Percentiles rank a stretch among this genome's conserved stretches.
Conservation (phyloP, 2,797 vertebrate genomes). For the Dromococcyx pavoninus region DNA sequence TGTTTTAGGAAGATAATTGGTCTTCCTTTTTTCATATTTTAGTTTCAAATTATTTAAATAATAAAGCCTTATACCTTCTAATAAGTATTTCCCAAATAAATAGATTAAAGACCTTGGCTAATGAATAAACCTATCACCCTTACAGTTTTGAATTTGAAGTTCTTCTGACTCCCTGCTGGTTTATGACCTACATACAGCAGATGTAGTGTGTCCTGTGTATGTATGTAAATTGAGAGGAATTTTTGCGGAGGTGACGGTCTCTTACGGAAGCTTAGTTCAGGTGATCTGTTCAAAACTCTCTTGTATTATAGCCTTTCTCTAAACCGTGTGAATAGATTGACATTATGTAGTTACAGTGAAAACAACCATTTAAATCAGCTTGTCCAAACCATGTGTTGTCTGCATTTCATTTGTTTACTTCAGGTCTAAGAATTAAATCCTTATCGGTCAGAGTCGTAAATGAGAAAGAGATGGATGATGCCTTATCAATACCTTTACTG, state of each 20-base stretch:
- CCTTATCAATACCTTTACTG: not conserved
- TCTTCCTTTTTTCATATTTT: not conserved
- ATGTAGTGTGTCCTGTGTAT: not conserved
- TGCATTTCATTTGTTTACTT: not conserved
- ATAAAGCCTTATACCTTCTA: not conserved
- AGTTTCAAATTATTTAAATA: not conserved
- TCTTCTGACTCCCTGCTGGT: not conserved
- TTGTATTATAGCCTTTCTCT: not conserved
- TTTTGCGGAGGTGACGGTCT: not conserved
- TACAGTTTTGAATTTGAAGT: not conserved
- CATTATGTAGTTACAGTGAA: not conserved
- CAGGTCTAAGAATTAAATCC: not conserved
- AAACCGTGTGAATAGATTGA: not conserved
- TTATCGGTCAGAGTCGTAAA: not conserved
- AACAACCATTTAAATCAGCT: not conserved
- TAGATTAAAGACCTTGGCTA: not conserved
- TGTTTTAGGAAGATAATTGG: not conserved
- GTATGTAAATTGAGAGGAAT: not conserved
- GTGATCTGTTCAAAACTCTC: not conserved
- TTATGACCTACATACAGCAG: not conserved
- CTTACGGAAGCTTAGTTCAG: not conserved
- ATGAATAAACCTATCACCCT: not conserved
- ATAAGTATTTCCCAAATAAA: not conserved
- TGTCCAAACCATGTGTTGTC: not conserved
- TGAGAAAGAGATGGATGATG: not conserved